Evolutionary conservation across 2,797 vertebrate species (phyloP).

Genomic region (Esox lucius): DNA sequence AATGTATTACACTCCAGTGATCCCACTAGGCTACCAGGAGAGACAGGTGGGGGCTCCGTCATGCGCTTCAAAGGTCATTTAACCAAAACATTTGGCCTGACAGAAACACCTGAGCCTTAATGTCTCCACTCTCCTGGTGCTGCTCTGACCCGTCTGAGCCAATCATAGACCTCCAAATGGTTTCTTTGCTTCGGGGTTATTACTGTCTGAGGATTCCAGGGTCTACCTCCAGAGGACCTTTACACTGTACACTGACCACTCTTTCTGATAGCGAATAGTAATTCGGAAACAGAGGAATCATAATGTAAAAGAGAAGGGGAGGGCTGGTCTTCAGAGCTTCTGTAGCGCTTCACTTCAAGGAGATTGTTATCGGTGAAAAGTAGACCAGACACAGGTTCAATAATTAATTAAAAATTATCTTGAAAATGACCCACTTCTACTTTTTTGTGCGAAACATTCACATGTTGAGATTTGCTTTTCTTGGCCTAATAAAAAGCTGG

Average conservation of each 20-base stretch:
- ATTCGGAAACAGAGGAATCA: slow-evolving; percentile 33
- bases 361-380: slow-evolving; percentile 45
- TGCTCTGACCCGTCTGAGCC: slow-evolving; percentile 3
- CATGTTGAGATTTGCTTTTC: slow-evolving; percentile 8
- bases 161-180: neutral
- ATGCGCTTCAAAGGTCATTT: slow-evolving; percentile 12
- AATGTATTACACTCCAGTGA: neutral
- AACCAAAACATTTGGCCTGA: slow-evolving; percentile 15
- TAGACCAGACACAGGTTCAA: slow-evolving; percentile 39
- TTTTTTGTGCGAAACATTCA: slow-evolving; percentile 42
- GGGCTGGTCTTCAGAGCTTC: slow-evolving; percentile 13
- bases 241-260: slow-evolving; percentile 37
- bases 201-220: slow-evolving; percentile 32
- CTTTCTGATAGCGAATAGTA: slow-evolving; percentile 38
- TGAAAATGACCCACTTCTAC: slow-evolving; percentile 5
- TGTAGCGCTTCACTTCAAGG: slow-evolving; percentile 30
- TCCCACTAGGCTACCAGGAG: neutral
- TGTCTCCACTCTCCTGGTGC: neutral
- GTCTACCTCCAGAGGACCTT: slow-evolving; percentile 32
- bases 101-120: slow-evolving; percentile 8
- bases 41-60: slow-evolving; percentile 5
- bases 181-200: neutral
- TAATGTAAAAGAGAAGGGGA: slow-evolving; percentile 33
- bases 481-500: slow-evolving; percentile 55
- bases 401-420: slow-evolving; percentile 51